These are phyloP conservation scores for Noctua comes DNA, from an alignment of 2,888 invertebrate genomes.

Conservation along the genomic window DNA sequence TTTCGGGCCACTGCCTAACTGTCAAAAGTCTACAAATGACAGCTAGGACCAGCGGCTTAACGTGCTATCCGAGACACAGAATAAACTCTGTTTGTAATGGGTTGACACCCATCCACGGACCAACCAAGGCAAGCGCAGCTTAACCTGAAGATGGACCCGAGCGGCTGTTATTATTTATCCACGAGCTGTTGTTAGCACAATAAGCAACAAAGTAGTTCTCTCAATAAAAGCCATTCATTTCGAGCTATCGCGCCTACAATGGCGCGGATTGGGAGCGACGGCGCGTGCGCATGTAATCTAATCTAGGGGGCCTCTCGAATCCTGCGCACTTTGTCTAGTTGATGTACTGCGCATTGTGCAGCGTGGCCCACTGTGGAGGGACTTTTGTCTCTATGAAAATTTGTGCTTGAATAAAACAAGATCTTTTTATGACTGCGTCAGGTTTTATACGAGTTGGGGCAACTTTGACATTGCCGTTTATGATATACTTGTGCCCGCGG, in stretches of 20 bases:
- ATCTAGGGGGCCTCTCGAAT: slow-evolving; percentile 68
- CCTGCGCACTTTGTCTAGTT: slow-evolving; percentile 57
- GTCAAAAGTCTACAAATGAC: background rate
- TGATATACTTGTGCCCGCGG: background rate
- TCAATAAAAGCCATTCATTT: slow-evolving; percentile 47
- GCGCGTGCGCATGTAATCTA: slow-evolving; percentile 67
- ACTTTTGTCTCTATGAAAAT: slow-evolving; percentile 33
- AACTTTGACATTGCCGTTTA: background rate
- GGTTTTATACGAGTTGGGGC: background rate
- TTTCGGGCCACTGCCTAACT: background rate
- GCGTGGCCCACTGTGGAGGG: slow-evolving; percentile 8
- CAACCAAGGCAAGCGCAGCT: background rate
- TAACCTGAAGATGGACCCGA: background rate
- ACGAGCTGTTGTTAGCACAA: background rate
- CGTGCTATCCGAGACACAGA: background rate
- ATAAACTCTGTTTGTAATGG: background rate
- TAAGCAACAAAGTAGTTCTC: slow-evolving; percentile 13
- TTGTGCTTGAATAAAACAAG: background rate
- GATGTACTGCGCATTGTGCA: slow-evolving; percentile 57
- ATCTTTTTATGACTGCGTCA: background rate
- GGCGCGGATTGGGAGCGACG: slow-evolving; percentile 59
- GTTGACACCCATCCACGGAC: background rate
- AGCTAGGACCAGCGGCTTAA: background rate
- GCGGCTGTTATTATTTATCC: background rate
- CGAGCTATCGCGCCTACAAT: slow-evolving; percentile 52